Evolutionary conservation across 2,113 vertebrate species (phyloP).

Genomic region (Copsychus sechellarum): DNA sequence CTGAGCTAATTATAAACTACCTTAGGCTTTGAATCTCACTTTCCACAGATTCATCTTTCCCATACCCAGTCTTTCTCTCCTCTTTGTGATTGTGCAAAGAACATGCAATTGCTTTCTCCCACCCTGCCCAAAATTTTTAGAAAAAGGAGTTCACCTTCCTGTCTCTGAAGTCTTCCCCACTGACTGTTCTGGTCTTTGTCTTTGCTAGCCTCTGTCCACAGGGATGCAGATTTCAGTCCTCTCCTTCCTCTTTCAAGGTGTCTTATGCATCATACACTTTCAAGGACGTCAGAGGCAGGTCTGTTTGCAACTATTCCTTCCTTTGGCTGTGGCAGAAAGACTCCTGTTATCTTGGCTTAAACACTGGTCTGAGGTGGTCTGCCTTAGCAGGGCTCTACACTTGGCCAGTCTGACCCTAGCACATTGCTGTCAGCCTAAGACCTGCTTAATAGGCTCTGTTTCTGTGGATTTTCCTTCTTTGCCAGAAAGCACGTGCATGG

Average conservation of each 20-base stretch:
- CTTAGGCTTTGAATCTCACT: background rate
- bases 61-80: background rate
- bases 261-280: background rate
- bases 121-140: background rate
- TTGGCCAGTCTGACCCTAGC: background rate
- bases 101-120: background rate
- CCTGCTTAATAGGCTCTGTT: background rate
- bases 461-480: background rate
- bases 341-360: background rate
- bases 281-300: background rate
- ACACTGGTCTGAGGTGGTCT: background rate
- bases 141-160: background rate
- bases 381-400: background rate
- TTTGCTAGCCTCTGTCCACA: background rate
- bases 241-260: background rate
- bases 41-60: background rate
- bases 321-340: background rate
- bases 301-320: background rate
- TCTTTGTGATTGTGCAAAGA: background rate
- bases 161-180: background rate
- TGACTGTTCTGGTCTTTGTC: background rate
- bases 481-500: no score
- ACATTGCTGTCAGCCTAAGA: background rate
- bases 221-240: background rate
- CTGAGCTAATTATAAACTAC: constrained; percentile 22